Conservation (phyloP, 2,888 invertebrate genomes). For the Caenorhabditis wallacei region DNA sequence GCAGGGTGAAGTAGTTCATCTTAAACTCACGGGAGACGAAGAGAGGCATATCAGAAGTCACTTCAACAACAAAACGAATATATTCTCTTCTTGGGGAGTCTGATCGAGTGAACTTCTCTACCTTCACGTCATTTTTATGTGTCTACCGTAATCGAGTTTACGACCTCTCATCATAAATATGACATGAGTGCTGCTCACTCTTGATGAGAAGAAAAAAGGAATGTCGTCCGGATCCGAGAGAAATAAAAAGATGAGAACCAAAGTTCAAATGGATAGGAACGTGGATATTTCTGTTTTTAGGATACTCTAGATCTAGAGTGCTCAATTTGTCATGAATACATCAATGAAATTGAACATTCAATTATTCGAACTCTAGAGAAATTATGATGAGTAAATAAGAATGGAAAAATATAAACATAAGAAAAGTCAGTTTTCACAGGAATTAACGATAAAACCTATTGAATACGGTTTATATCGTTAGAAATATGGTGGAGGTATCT, state of each 20-base stretch:
- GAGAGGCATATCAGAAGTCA: constrained; percentile 12
- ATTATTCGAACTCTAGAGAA: no score
- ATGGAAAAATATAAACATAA: no score
- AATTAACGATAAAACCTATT: no score
- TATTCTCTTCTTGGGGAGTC: constrained; percentile 28
- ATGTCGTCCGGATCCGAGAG: neutral
- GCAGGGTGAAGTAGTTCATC: constrained; percentile 44
- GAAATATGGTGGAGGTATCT: no score
- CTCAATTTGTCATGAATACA: no score
- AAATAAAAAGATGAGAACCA: neutral
- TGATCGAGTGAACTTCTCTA: constrained; percentile 51
- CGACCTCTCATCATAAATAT: constrained; percentile 46
- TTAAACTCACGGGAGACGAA: constrained; percentile 19
- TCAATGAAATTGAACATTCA: no score
- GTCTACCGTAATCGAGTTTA: constrained; percentile 57
- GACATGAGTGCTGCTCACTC: constrained; percentile 37
- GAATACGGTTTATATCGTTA: no score
- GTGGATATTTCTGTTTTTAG: neutral
- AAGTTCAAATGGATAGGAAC: constrained; percentile 3
- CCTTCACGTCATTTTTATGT: constrained; percentile 18
- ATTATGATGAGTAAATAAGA: no score
- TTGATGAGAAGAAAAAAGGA: neutral
- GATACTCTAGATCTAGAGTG: no score
- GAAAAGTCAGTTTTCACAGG: no score
- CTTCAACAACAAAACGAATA: constrained; percentile 18